A percentile compares a stretch with the other conserved stretches of the same genome.
phyloP scores from a whole-genome alignment of 2,797 vertebrate genomes.

The Netta rufina region DNA sequence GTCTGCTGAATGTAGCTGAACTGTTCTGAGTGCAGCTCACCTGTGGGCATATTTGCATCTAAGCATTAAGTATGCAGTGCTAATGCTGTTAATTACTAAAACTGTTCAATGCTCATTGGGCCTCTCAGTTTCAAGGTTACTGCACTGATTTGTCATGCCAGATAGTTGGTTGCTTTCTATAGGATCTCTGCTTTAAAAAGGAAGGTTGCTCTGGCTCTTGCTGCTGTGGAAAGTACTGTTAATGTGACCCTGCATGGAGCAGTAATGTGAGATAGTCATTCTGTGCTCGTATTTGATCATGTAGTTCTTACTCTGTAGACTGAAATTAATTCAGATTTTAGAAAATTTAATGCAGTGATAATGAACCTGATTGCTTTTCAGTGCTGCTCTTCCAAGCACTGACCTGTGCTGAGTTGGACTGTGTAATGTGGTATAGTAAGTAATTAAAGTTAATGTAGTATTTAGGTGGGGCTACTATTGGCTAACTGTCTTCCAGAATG shows the following conservation, averaged over 20 bases:
- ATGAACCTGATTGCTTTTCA: not conserved
- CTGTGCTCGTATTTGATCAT: not conserved
- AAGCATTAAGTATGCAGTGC: not conserved
- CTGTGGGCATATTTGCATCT: not conserved
- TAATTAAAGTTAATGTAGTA: not conserved
- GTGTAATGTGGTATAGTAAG: not conserved
- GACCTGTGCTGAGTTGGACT: not conserved
- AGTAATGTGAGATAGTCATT: not conserved
- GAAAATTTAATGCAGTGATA: not conserved
- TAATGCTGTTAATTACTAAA: not conserved
- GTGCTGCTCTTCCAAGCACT: not conserved
- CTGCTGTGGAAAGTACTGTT: not conserved
- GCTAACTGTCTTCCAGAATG: not conserved
- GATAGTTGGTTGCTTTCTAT: not conserved
- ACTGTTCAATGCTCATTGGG: not conserved
- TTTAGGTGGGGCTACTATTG: not conserved
- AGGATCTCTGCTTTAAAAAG: not conserved
- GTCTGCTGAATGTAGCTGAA: not conserved
- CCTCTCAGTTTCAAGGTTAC: not conserved
- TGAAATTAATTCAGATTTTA: not conserved
- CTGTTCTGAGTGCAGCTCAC: not conserved
- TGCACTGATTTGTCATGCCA: not conserved
- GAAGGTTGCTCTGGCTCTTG: not conserved
- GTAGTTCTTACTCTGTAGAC: not conserved
- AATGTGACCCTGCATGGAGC: accelerated